Conservation (phyloP, 2,888 invertebrate genomes). For the Microctonus brassicae region DNA sequence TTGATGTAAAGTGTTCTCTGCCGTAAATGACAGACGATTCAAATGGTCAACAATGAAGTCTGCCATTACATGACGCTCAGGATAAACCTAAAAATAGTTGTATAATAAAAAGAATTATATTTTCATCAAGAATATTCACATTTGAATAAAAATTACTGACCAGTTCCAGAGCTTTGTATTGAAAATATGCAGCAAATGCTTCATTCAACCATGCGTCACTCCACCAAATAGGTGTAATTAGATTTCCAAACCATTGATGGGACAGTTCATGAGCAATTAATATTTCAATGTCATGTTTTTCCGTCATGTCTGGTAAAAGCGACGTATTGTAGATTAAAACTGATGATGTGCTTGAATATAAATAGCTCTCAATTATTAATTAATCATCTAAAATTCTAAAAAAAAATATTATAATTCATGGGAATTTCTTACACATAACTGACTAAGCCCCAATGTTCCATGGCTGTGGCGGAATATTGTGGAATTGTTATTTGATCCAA, state of each 20-base stretch:
- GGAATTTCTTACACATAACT: slow-evolving; percentile 79
- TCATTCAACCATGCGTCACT: slow-evolving; percentile 43
- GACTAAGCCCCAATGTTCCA: slow-evolving; percentile 93
- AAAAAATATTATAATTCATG: too few relatives aligned
- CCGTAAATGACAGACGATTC: slow-evolving; percentile 57
- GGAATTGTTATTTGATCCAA: slow-evolving; percentile 91
- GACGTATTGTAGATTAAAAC: slow-evolving; percentile 71
- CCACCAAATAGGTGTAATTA: slow-evolving; percentile 44
- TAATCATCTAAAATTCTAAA: too few relatives aligned
- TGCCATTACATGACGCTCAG: slow-evolving; percentile 72
- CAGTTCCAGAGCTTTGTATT: slow-evolving; percentile 53
- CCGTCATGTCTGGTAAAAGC: neutral
- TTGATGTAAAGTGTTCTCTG: slow-evolving; percentile 44
- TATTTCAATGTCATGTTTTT: neutral
- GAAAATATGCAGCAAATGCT: slow-evolving; percentile 41
- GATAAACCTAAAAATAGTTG: slow-evolving; percentile 69
- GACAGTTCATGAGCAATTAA: slow-evolving; percentile 40
- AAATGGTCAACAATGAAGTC: slow-evolving; percentile 69
- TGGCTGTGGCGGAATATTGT: slow-evolving; percentile 87
- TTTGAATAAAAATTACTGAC: too few relatives aligned
- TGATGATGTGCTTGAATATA: slow-evolving; percentile 72
- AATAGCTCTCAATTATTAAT: neutral
- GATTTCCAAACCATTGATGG: slow-evolving; percentile 45
- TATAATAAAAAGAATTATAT: too few relatives aligned
- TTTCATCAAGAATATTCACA: too few relatives aligned